phyloP scores from a whole-genome alignment of 2,113 vertebrate genomes.

The Romanogobio albipinnatus region DNA sequence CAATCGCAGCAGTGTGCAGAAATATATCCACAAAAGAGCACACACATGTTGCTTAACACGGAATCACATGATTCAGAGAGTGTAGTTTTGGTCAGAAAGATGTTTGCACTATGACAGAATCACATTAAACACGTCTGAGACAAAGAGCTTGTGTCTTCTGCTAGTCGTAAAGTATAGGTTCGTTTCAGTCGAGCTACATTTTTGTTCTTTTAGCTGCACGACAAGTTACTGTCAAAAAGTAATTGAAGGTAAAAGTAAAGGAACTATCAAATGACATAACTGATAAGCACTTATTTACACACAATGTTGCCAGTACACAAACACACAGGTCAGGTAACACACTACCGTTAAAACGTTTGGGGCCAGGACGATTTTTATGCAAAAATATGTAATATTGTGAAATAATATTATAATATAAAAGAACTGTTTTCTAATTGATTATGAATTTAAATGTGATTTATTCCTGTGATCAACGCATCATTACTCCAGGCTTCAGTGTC shows the following conservation, averaged over 20 bases:
- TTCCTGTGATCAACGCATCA: no score
- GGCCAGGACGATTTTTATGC: background rate
- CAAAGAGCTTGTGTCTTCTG: background rate
- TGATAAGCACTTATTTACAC: no score
- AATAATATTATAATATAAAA: background rate
- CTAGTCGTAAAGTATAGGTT: background rate
- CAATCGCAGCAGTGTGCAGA: background rate
- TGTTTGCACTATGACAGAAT: background rate
- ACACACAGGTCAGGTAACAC: no score
- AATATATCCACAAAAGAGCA: background rate
- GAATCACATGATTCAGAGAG: constrained; percentile 10
- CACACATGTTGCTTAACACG: constrained; percentile 10
- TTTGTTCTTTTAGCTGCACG: background rate
- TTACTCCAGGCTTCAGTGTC: no score
- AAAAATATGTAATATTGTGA: background rate
- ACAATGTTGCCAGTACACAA: no score
- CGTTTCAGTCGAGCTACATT: background rate
- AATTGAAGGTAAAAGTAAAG: background rate
- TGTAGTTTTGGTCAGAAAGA: background rate
- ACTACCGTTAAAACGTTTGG: no score
- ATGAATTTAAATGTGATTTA: no score
- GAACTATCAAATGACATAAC: background rate
- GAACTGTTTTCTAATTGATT: background rate
- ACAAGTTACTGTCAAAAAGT: background rate
- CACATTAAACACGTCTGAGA: background rate